Conservation (phyloP, 1,140 invertebrate genomes). For the Carcinoscorpius rotundicauda region DNA sequence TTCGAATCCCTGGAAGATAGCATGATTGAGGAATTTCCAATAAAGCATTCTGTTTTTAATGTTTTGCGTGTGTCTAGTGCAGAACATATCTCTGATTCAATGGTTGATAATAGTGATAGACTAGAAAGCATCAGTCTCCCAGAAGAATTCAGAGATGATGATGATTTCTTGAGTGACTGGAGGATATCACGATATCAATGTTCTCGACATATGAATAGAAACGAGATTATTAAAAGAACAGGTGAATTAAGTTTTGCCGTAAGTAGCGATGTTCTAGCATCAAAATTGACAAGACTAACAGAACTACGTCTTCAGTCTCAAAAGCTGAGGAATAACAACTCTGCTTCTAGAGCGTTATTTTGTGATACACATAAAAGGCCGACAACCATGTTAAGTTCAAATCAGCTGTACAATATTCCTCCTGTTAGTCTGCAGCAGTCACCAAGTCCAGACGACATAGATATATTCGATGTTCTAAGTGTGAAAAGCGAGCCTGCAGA, state of each 20-base stretch:
- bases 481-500: slow-evolving; percentile 14
- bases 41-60: slow-evolving; percentile 38
- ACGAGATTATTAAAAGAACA: not conserved
- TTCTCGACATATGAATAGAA: not conserved
- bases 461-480: not conserved
- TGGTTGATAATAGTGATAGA: slow-evolving; percentile 40
- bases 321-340: too few relatives aligned
- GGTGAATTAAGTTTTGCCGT: not conserved
- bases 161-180: slow-evolving; percentile 11
- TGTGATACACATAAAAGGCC: too few relatives aligned
- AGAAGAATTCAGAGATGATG: slow-evolving; percentile 17
- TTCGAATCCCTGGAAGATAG: slow-evolving; percentile 43
- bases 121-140: slow-evolving; percentile 71
- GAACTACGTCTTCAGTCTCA: not conserved
- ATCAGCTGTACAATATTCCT: too few relatives aligned
- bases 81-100: too few relatives aligned
- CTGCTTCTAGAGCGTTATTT: too few relatives aligned
- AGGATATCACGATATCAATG: not conserved
- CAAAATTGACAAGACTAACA: not conserved
- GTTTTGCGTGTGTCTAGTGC: too few relatives aligned
- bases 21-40: slow-evolving; percentile 75
- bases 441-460: too few relatives aligned
- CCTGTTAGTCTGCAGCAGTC: too few relatives aligned
- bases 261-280: not conserved
- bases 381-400: too few relatives aligned